These are phyloP conservation scores for Megalops atlanticus DNA, from an alignment of 2,113 vertebrate species.

Conservation along the genomic window DNA sequence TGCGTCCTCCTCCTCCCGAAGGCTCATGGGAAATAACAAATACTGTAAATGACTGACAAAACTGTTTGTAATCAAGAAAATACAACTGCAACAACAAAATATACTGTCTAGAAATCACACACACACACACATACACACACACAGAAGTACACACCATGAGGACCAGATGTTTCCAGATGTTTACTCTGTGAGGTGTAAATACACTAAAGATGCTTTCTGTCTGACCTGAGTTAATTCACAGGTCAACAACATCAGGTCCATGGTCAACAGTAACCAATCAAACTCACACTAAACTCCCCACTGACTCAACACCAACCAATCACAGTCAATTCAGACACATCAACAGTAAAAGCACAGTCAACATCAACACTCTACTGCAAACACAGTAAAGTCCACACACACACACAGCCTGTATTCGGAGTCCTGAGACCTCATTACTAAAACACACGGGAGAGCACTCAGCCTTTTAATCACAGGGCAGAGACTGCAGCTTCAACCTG, in stretches of 20 bases:
- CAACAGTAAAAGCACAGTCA: conserved; percentile 49
- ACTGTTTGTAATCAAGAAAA: not conserved
- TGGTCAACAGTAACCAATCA: conserved; percentile 57
- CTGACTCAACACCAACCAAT: conserved; percentile 41
- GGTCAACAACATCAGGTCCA: conserved; percentile 56
- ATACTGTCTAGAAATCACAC: not conserved
- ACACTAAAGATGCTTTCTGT: conserved; percentile 23
- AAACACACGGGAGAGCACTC: too few species aligned
- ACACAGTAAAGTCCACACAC: conserved; percentile 32
- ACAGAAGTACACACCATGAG: not conserved
- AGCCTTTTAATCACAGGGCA: not conserved
- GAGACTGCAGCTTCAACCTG: not conserved
- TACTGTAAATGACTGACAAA: too few species aligned
- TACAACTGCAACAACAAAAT: not conserved
- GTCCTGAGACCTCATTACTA: too few species aligned
- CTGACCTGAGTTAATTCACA: conserved; percentile 54
- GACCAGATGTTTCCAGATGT: conserved; percentile 53
- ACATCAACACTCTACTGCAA: conserved; percentile 44
- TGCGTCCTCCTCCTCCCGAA: not conserved
- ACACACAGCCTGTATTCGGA: not conserved
- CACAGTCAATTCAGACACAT: conserved; percentile 51
- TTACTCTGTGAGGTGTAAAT: conserved; percentile 39
- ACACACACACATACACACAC: not conserved
- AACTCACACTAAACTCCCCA: conserved; percentile 51
- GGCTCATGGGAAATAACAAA: not conserved